Base-by-base conservation (phyloP, 2,113 vertebrate genomes). In the Thamnaconus septentrionalis region DNA sequence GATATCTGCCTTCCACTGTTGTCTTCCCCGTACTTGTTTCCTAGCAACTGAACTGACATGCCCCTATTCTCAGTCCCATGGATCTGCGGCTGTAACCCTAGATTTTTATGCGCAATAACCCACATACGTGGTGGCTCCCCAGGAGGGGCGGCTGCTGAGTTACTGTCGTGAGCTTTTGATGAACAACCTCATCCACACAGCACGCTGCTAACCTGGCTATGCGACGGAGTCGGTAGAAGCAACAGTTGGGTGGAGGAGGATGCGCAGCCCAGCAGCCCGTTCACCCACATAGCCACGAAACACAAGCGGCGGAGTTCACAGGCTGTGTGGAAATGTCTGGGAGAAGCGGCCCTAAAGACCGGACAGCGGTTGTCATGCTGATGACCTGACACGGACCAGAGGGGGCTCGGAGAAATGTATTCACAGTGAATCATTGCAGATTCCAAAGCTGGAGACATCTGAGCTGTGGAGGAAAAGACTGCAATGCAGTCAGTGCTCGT, bases 11-110 rank as follows among this genome's bases (percentile, higher is more conserved):
- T 76, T 81, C 50, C 54, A 61, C 76, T 87, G 85, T 88, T 86
- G 81, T 86, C 67, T 78, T 83, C 73, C 59, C 80, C 72, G 60
- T 45, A 76, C 82, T 83, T 77, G 88, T 90, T 88, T 80, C 88
- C 87, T 90, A 90, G 88, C 87, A 90, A 90, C 88, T 85, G 83
- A 87, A 83, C 71, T 74, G 84, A 82, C 81, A 72, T 83, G 80
- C 74, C 87, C 84, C 69, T 84, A 74, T 86, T 87, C 61, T 78
- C 79, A 82, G 80, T 71, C 81, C 80, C 3, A 49, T 68, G 66
- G 82, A 84, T 81, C 68, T 79, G 79, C 76, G 12, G 40, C 69
- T 49, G 45, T 69, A 85, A 88, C 83, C 73, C 76, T 59, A 73
- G 58, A 88, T 79, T 83, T 89, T 41, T n/a, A 43, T 6, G 75